phyloP scores from a whole-genome alignment of 2,113 vertebrate genomes.

The Hepsetus odoe region DNA sequence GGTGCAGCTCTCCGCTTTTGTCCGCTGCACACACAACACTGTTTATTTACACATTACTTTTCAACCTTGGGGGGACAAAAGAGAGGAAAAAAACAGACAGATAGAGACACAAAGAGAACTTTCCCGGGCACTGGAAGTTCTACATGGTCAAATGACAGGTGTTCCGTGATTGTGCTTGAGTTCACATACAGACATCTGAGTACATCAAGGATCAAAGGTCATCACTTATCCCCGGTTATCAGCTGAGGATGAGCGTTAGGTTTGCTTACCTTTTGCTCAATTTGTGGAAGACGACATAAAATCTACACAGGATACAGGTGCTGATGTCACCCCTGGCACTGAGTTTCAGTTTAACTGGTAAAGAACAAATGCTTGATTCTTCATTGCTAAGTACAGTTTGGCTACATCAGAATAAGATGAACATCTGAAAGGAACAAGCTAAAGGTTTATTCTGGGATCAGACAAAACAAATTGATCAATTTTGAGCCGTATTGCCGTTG shows the following conservation, averaged over 20 bases:
- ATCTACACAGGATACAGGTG: not conserved
- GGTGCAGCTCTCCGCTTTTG: conserved; percentile 49
- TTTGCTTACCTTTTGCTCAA: not conserved
- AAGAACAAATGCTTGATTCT: no score
- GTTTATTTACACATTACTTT: conserved; percentile 46
- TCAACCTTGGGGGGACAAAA: conserved; percentile 34
- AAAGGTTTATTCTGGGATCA: no score
- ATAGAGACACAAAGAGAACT: conserved; percentile 32
- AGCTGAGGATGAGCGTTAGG: not conserved
- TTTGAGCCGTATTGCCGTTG: no score
- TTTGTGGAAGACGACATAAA: not conserved
- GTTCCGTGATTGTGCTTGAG: conserved; percentile 15
- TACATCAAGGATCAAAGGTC: conserved; percentile 38
- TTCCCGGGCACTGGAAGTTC: conserved; percentile 41
- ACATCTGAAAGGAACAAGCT: no score
- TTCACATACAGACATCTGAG: conserved; percentile 23
- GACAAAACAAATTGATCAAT: no score
- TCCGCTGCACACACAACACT: conserved; percentile 29
- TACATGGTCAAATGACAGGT: conserved; percentile 47
- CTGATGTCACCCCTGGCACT: no score
- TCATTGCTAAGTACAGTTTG: no score
- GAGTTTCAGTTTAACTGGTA: no score
- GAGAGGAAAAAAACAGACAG: not conserved
- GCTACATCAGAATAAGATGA: no score
- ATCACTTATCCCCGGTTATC: conserved; percentile 30